These are phyloP conservation scores for Nansenia antarctica DNA, from an alignment of 2,113 vertebrate species.

Conservation along the genomic window DNA sequence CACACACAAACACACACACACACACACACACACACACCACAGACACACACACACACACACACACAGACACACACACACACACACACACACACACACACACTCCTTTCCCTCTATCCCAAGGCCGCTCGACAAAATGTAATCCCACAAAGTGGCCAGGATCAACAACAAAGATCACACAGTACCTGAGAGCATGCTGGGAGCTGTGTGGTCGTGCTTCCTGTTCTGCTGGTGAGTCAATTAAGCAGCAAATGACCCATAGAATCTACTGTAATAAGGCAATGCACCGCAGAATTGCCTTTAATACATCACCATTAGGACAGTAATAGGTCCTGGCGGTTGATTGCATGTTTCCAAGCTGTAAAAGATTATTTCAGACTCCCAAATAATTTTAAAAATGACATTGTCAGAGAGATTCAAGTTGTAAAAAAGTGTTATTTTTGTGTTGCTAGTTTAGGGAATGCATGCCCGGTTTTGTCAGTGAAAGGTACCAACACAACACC, in stretches of 20 bases:
- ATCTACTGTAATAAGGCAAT: slow-evolving; percentile 68
- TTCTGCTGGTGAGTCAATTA: slow-evolving; percentile 73
- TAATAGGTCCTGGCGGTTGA: slow-evolving; percentile 70
- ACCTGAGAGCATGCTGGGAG: slow-evolving; percentile 36
- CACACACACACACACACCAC: too few species aligned
- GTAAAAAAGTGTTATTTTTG: background rate
- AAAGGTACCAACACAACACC: background rate
- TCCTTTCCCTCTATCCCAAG: slow-evolving; percentile 31
- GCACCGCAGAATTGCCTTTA: slow-evolving; percentile 68
- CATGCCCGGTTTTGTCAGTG: background rate
- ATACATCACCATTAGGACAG: slow-evolving; percentile 75
- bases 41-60: too few species aligned
- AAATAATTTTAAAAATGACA: slow-evolving; percentile 37
- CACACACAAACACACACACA: too few species aligned
- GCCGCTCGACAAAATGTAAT: slow-evolving; percentile 56
- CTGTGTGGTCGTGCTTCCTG: slow-evolving; percentile 61
- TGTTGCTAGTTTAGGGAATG: background rate
- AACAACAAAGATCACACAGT: slow-evolving; percentile 46
- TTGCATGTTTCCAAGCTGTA: slow-evolving; percentile 61
- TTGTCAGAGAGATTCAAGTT: background rate
- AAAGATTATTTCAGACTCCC: slow-evolving; percentile 47
- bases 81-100: slow-evolving; percentile 38
- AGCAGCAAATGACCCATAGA: slow-evolving; percentile 77
- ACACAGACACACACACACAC: too few species aligned
- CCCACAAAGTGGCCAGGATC: slow-evolving; percentile 50